phyloP scores from a whole-genome alignment of 2,113 vertebrate species.

The Syrrhaptes paradoxus region DNA sequence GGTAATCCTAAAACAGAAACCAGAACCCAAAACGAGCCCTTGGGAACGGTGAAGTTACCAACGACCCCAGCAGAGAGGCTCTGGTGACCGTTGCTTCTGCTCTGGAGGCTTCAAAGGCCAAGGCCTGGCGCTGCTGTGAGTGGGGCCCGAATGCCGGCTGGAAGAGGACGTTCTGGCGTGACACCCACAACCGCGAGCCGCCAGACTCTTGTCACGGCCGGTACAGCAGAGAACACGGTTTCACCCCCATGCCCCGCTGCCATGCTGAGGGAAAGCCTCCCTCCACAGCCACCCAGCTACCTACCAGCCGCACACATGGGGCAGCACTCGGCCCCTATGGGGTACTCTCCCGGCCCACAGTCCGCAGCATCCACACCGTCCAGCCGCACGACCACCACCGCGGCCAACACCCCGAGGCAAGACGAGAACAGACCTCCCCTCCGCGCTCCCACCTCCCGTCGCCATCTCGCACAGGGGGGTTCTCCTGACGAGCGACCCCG shows the following conservation, averaged over 20 bases:
- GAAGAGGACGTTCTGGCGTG: background rate
- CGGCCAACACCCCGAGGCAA: rapidly evolving
- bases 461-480: background rate
- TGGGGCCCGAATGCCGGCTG: rapidly evolving
- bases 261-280: too few relatives aligned
- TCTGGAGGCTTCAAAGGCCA: background rate
- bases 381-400: too few relatives aligned
- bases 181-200: rapidly evolving
- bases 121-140: rapidly evolving
- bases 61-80: background rate
- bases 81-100: rapidly evolving
- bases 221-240: background rate
- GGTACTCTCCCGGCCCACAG: background rate
- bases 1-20: background rate
- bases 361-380: rapidly evolving
- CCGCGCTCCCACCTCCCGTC: too few relatives aligned
- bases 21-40: background rate
- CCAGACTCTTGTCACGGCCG: too few relatives aligned
- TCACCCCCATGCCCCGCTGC: background rate
- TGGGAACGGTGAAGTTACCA: background rate
- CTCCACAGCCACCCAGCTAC: background rate
- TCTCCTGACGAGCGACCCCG: background rate
- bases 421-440: background rate
- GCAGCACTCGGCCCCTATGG: background rate
- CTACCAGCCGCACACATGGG: background rate